Evolutionary conservation across 2,113 vertebrate species (phyloP), one percentile per base, ranked within the genome.

Genomic region (Trichechus manatus): DNA sequence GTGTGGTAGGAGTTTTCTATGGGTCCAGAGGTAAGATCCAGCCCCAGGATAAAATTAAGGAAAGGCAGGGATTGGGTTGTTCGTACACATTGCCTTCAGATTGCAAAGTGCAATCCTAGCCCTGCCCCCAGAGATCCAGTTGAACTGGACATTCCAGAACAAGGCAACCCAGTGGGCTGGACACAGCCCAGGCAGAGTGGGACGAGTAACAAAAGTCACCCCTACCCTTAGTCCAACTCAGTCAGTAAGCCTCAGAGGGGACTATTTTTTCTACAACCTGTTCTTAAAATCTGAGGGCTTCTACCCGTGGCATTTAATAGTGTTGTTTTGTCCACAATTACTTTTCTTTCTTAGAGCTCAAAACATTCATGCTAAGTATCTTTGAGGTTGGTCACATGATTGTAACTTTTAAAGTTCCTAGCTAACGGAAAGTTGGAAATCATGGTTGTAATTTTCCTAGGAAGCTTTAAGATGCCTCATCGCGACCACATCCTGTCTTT

Each of bases 81-180:
- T 61, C 63, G 42, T 22, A 9, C 50, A 75, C 63, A 31, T 9
- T 83, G 59, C 33, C 91, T 42, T 80, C 79, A 47, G 1, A 31
- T 3, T 91, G 89, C 25, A 23, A 90, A 84, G 47, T 31, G 0
- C 36, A 87, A 39, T 20, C 20, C 56, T 27, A 36, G n/a, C 81
- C 36, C 75, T 44, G 63, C 8, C 15, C 14, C 9, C 17, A 74
- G 68, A 74, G 81, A 97, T 87, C 97, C 90, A 91, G 97, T 93
- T 95, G 74, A 92, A 97, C 96, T 92, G 90, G 96, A 68, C 82
- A n/a, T 82, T 92, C 66, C n/a, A n/a, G 95, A 93, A 85, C 36
- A 47, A 82, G 42, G 53, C 19, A 72, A 50, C 53, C 59, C 27
- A 8, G 1, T 78, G 92, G 77, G 50, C 84, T 74, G 50, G 84